Base-by-base conservation (phyloP, 2,113 vertebrate species). In the Puffinus mauretanicus region DNA sequence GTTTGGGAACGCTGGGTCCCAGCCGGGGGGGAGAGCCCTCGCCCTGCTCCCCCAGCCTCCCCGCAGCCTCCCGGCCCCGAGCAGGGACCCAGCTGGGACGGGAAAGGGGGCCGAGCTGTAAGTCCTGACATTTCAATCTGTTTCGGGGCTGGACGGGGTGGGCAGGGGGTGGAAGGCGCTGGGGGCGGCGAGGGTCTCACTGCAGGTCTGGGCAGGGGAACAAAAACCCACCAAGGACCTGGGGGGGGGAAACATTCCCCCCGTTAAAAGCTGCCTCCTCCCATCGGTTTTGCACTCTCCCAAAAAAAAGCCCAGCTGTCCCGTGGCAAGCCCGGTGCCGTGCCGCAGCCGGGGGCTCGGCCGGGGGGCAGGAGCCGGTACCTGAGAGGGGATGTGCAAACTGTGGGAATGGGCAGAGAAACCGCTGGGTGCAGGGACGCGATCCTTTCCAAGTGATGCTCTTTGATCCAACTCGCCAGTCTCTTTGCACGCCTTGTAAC, bases 81-180 rank as follows among this genome's bases (percentile, higher is more conserved):
- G 61, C 93, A 76, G 55, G 79, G 44, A 75, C 54, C 47, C 61
- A 27, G 44, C 49, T 13, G 82, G 88, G 86, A 88, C 88, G 1
- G 38, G 76, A 40, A 38, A 52, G 34, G 62, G 80, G 95, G 5
- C 64, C n/a, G 11, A 93, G 96, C 91, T 93, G 97, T 95, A 95
- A 97, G 96, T 96, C 13, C 76, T 76, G 75, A 73, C 51, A 42
- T 93, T 95, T 91, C 66, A 9, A 72, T 93, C 71, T 85, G 16
- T 46, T 95, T 70, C 0, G 66, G 79, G 85, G 66, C 49, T 18
- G 61, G 75, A 57, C 1, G 60, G 18, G 49, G 32, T 3, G 82
- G 65, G 77, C 8, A 46, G 55, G 21, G 75, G 65, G 26, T 6
- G 49, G 38, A 58, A 34, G 55, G 40, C 1, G 12, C 38, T 26